Evolutionary conservation across 2,888 invertebrate genomes (phyloP), one percentile per base, ranked within the genome.

Genomic region (Drosophila multiciliata): DNA sequence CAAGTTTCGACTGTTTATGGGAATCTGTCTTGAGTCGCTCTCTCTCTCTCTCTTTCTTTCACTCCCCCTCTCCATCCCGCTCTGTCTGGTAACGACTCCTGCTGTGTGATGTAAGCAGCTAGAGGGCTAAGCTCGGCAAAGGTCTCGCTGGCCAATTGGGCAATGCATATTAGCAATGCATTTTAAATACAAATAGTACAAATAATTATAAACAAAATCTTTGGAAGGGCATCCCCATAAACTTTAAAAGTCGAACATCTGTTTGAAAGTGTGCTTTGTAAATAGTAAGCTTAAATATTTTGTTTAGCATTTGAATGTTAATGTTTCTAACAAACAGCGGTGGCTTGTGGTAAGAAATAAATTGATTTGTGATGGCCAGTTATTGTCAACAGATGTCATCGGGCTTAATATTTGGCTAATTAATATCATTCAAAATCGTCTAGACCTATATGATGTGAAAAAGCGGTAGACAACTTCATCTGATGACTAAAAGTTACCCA

Each of bases 21-120:
- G 32, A 32, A 32, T 53, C 65, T 52, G 48, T 65, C 58, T 72
- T 40, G 26, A 26, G 23, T 40, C 29, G 40, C 54, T 11, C 54
- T 55, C 55, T 15, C 29, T 29, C 55, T 38, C 23, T 17, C 17
- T 11, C 36, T 9, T 15, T 17, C 45, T 23, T 20, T 23, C n/a
- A 17, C 32, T 3, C 29, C 7, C 52, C 3, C 15, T 15, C n/a
- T 20, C 15, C 9, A 29, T 20, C 15, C 15, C 5, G 5, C 26
- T 35, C 42, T 55, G 36, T 66, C 66, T 73, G 67, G 60, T 57
- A 73, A 61, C 62, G 68, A 73, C 83, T 84, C 87, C 68, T 83
- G 72, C 78, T 87, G 66, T 81, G 66, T 84, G 84, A 84, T 89
- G 84, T 84, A 84, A 84, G 87, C 82, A 55, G 32, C n/a, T 49